Evolutionary conservation across 1,140 invertebrate genomes (phyloP), one percentile per base, ranked within the genome.

Genomic region (Apis mellifera): DNA sequence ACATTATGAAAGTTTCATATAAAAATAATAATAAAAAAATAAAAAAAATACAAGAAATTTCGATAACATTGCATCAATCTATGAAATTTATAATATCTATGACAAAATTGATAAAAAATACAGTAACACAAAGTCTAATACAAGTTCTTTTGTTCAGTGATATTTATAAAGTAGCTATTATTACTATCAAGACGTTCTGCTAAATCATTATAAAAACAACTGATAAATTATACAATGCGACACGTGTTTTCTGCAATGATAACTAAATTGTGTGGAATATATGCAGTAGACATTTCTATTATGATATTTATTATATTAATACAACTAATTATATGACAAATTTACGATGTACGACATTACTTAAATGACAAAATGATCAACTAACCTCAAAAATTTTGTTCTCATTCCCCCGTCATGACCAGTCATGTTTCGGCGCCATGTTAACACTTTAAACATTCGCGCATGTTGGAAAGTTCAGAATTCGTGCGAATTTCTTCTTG

Each of bases 401-500:
- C 81, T 83, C 66, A 82, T 77, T 88, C 84, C 75, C 74, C 78
- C 84, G 77, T 89, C 89, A 88, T 86, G 86, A 81, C 77, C 86
- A 86, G 87, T 91, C 88, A 85, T 75, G 82, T 89, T 89, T 86
- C 84, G 88, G 89, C 90, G 89, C 90, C 90, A 90, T 90, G 84
- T 90, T 88, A 85, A 82, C 79, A 87, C 90, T 90, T 90, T 82
- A 89, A 91, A 91, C 89, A 89, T 84, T 89, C 84, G 86, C 90
- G 89, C 89, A 91, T 89, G 84, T 88, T 89, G 68, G 65, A 82
- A 87, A 89, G 70, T 89, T 88, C 32, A 74, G 70, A 78, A 86
- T 84, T 89, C 19, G 26, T 59, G 23, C 17, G 19, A 69, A 62
- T 68, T 82, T 71, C 62, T 78, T 84, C 78, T 62, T 68, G 60